Base-by-base conservation (phyloP, 2,888 invertebrate genomes). In the Poecilus cupreus region DNA sequence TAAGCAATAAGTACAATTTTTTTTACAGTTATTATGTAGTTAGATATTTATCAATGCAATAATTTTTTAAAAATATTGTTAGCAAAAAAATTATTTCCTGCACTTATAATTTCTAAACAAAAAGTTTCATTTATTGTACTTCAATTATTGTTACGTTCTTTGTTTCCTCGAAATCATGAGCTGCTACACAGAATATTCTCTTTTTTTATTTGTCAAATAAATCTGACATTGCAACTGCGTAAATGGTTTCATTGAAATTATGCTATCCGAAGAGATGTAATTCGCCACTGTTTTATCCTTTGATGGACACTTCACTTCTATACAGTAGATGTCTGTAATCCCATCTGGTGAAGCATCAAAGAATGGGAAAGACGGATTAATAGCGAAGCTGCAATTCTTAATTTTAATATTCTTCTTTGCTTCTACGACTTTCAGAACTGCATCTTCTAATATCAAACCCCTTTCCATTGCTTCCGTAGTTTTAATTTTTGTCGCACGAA, bases 181-280 rank as follows among this genome's bases (percentile, higher is more conserved):
- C 43, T 57, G 84, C 83, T 16, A 84, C 83, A 75, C 82, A 83
- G 77, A 84, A 84, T 6, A 80, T 11, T 26, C 80, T 72, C 24
- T 51, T 81, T n/a, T 81, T 78, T 54, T 80, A 20, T 79, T 49
- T 5, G 49, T 49, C 11, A 83, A 54, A 64, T 60, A 75, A 84
- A 85, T 85, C 80, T 85, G 83, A 3, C 84, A 26, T 68, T 84
- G 82, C 18, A 85, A 46, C 75, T 85, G 84, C 8, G 81, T 8
- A 2, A 39, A 39, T 5, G 2, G 10, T 39, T 39, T 39, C 2
- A 5, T 39, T 3, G 4, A 2, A 5, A 39, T 39, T 11, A 5
- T n/a, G 2, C n/a, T 8, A 39, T 8, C 10, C 10, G 3, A 2
- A 5, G 39, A 5, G 2, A 39, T 39, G 10, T 39, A 39, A 39